phyloP scores from a whole-genome alignment of 1,140 invertebrate genomes.

The Delia radicum region DNA sequence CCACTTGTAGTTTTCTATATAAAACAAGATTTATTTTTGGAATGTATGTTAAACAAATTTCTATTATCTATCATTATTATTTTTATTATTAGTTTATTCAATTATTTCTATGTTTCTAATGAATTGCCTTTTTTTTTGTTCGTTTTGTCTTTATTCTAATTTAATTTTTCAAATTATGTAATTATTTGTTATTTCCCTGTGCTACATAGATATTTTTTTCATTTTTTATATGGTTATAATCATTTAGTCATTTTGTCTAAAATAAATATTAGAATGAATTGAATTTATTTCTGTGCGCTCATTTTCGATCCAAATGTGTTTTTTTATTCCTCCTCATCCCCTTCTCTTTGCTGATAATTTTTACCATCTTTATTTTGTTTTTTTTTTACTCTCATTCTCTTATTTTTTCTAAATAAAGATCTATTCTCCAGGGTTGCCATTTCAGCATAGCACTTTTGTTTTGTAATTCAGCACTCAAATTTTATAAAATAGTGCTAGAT shows the following conservation, averaged over 20 bases:
- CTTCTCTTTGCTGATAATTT: too few relatives aligned
- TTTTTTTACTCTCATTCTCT: not conserved
- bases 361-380: not conserved
- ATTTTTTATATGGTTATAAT: not conserved
- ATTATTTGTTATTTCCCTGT: slow-evolving; percentile 5
- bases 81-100: not conserved
- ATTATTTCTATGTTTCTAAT: not conserved
- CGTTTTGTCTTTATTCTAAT: not conserved
- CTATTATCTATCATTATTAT: not conserved
- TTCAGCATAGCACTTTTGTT: too few relatives aligned
- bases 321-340: too few relatives aligned
- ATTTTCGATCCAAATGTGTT: not conserved
- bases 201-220: not conserved
- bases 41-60: not conserved
- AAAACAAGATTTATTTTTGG: not conserved
- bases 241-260: not conserved
- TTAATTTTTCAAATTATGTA: slow-evolving; percentile 13
- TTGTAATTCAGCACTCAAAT: too few relatives aligned
- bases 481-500: too few relatives aligned
- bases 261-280: not conserved
- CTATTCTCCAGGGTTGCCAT: too few relatives aligned
- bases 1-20: too few relatives aligned
- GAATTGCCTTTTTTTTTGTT: not conserved
- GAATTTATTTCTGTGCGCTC: not conserved
- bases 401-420: too few relatives aligned